A percentile compares a stretch with the other conserved stretches of the same genome.
phyloP scores from a whole-genome alignment of 2,888 invertebrate genomes.

The Drosophila macrothrix region DNA sequence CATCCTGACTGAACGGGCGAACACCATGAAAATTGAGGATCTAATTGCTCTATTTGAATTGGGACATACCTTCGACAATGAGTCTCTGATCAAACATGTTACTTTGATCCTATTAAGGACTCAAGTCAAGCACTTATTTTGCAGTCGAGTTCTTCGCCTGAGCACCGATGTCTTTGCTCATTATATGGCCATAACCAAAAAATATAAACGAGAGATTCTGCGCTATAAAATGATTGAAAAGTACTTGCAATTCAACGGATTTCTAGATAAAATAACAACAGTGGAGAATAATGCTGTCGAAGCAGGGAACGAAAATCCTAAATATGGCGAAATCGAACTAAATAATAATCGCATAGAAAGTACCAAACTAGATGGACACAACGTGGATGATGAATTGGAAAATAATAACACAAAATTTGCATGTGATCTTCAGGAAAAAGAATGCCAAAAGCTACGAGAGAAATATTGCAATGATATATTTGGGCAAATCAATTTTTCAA shows the following conservation, averaged over 20 bases:
- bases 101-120: not conserved
- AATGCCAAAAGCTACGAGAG: not conserved
- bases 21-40: not conserved
- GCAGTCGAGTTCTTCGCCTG: constrained; percentile 1
- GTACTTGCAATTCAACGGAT: constrained; percentile 9
- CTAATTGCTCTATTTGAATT: constrained; percentile 16
- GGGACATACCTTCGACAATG: constrained; percentile 1
- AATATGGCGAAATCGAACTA: not conserved
- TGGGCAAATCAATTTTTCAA: not conserved
- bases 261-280: not conserved
- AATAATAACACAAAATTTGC: not conserved
- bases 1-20: not conserved
- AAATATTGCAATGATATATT: constrained; percentile 2
- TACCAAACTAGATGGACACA: not conserved
- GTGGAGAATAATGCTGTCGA: not conserved
- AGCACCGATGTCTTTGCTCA: constrained; percentile 1
- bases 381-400: not conserved
- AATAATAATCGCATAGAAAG: not conserved
- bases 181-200: constrained; percentile 6
- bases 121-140: constrained; percentile 1
- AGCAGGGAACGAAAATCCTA: not conserved
- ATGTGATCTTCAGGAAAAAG: not conserved
- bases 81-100: not conserved
- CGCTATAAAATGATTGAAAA: constrained; percentile 11
- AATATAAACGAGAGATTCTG: constrained; percentile 1